Percentiles rank a stretch among this genome's conserved stretches.
These are phyloP conservation scores for Dendronephthya gigantea DNA, from an alignment of 64 coral and sea anemone genomes.

Conservation along the genomic window DNA sequence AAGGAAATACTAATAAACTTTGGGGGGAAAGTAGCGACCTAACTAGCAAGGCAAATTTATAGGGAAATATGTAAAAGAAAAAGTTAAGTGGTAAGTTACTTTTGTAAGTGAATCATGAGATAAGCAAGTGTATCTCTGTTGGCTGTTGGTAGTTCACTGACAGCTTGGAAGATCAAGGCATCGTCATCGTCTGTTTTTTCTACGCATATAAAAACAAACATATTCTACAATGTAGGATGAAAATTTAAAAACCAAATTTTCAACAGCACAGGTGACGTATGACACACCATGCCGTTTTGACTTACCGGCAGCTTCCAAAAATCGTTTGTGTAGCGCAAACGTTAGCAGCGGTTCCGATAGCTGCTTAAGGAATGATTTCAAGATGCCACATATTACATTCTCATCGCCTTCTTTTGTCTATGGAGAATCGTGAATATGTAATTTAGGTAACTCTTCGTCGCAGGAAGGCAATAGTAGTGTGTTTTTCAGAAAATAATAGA, in stretches of 20 bases:
- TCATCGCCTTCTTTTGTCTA: constrained; percentile 64
- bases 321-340: constrained; percentile 53
- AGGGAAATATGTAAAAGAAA: background rate
- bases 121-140: constrained; percentile 93
- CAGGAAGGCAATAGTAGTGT: no score
- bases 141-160: constrained; percentile 83
- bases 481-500: no score
- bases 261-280: background rate
- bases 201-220: constrained; percentile 30
- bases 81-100: constrained; percentile 17
- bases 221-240: no score
- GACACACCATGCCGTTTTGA: no score
- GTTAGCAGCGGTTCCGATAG: constrained; percentile 83
- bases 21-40: no score
- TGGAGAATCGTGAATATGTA: background rate
- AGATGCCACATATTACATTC: constrained; percentile 81
- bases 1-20: no score
- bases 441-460: no score
- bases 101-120: constrained; percentile 76
- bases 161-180: constrained; percentile 69
- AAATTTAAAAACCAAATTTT: background rate
- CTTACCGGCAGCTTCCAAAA: constrained; percentile 85
- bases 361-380: constrained; percentile 80
- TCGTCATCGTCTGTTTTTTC: constrained; percentile 59
- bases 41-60: no score